Evolutionary conservation across 2,113 vertebrate genomes (phyloP), one percentile per base, ranked within the genome.

Genomic region (Scytalopus superciliaris): DNA sequence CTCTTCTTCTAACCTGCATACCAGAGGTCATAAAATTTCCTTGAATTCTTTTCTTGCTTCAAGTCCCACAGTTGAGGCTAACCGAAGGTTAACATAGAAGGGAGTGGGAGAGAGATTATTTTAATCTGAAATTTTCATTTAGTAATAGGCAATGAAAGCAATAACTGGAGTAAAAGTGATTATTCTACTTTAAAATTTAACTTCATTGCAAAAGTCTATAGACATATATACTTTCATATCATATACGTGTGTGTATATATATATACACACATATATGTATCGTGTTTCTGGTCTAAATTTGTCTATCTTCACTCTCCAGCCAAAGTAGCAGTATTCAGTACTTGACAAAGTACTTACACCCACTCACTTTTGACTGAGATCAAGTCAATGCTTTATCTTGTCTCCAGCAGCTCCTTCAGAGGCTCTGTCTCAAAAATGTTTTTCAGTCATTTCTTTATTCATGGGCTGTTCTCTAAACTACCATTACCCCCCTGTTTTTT

Each of bases 291-390:
- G 44, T 94, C 84, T 95, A 92, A 94, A 92, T 96, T 82, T 89
- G 73, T 92, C 87, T 89, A 73, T 77, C 77, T 92, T 95, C 91
- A 59, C 73, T 95, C 81, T 96, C 81, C 91, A 96, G 91, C 93
- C 89, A 81, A 93, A 93, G 94, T 59, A 95, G 83, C 93, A 89
- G 60, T 77, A 94, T 89, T 92, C 2, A 0, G 89, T 90, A 81
- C 80, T 95, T 94, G 89, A 95, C 47, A 81, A 94, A 93, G 76
- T 89, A 75, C 93, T 95, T 94, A 91, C 52, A 86, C 94, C 89
- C 69, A 84, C 93, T 94, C 60, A 55, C 73, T 95, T 90, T 94
- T 88, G 76, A 86, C 83, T 91, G 86, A 90, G 68, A 94, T 90
- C 59, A 93, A 97, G 68, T 81, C 89, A 93, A 78, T 72, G n/a